These are phyloP conservation scores for Sialia sialis DNA, from an alignment of 2,113 vertebrate species.

Conservation along the genomic window DNA sequence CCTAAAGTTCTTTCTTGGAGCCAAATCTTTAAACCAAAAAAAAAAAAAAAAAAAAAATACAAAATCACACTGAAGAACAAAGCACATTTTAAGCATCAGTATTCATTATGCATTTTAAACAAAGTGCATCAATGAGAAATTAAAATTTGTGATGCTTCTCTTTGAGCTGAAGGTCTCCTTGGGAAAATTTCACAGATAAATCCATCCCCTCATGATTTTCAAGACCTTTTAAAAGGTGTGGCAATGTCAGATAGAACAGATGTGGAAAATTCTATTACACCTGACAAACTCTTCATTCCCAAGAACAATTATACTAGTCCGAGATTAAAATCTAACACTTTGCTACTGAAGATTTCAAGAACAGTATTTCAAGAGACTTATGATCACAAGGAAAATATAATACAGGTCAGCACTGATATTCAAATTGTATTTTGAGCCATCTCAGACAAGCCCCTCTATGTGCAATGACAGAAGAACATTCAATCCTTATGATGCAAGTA, in stretches of 20 bases:
- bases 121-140: neutral
- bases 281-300: neutral
- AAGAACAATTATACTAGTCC: neutral
- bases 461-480: neutral
- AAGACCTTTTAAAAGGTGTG: neutral
- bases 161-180: neutral
- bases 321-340: neutral
- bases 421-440: neutral
- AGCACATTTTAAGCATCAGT: neutral
- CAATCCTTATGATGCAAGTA: neutral
- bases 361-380: neutral
- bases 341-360: neutral
- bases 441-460: neutral
- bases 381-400: neutral
- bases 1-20: neutral
- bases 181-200: neutral
- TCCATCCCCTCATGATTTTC: neutral
- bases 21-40: neutral
- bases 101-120: neutral
- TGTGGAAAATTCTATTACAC: neutral
- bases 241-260: neutral
- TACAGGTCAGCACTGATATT: neutral
- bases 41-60: neutral
- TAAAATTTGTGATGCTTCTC: neutral
- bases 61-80: neutral